phyloP scores from a whole-genome alignment of 2,113 vertebrate genomes.

The Cepphus grylle region DNA sequence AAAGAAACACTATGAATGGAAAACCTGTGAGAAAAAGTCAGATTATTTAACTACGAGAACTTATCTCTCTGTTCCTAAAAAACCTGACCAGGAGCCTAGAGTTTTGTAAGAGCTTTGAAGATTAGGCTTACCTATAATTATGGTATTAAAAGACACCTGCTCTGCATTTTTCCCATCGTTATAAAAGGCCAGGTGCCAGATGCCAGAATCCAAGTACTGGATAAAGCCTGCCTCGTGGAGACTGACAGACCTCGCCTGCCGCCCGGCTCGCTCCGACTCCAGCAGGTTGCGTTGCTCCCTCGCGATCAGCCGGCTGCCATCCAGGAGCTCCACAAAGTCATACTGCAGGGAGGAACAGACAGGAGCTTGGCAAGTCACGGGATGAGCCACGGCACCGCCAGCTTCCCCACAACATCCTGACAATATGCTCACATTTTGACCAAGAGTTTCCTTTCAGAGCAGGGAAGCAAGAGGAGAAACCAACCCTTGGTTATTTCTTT shows the following conservation, averaged over 20 bases:
- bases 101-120: background rate
- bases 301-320: conserved; percentile 93
- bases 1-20: background rate
- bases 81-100: background rate
- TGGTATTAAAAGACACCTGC: conserved; percentile 93
- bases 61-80: background rate
- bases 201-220: conserved; percentile 93
- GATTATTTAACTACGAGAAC: background rate
- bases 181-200: conserved; percentile 98
- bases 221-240: conserved; percentile 96
- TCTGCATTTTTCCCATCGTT: conserved; percentile 93
- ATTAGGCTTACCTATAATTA: conserved; percentile 86
- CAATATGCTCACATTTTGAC: background rate
- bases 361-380: background rate
- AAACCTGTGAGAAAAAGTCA: background rate
- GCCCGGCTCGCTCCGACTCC: conserved; percentile 75
- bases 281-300: conserved; percentile 84
- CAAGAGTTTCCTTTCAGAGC: background rate
- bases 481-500: background rate
- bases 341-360: conserved; percentile 77
- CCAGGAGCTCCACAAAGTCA: conserved; percentile 96
- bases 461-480: background rate
- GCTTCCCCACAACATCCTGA: background rate
- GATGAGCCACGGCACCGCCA: background rate
- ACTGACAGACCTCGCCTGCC: conserved; percentile 82